Conservation (phyloP, 2,888 invertebrate genomes). For the Gymnoscelis rufifasciata region DNA sequence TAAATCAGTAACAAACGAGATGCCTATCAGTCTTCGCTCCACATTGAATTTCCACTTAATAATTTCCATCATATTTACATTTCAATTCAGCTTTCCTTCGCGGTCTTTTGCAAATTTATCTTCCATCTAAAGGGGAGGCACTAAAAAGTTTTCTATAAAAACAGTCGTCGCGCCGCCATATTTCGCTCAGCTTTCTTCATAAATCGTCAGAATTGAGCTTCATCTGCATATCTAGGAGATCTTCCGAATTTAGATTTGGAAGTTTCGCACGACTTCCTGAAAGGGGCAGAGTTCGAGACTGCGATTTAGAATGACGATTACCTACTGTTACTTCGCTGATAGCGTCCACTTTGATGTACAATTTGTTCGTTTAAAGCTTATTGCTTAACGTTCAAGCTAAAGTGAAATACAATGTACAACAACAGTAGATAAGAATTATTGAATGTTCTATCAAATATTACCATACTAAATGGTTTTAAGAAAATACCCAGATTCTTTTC, state of each 20-base stretch:
- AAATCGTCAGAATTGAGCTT: slow-evolving; percentile 65
- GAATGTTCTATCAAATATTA: too few species aligned
- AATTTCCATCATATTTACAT: slow-evolving; percentile 49
- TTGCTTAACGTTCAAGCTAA: too few species aligned
- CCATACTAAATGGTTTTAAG: too few species aligned
- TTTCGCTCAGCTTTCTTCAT: slow-evolving; percentile 67
- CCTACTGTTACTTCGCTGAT: slow-evolving; percentile 9
- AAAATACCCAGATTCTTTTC: too few species aligned
- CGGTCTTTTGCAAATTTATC: slow-evolving; percentile 67
- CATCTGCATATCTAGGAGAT: slow-evolving; percentile 65
- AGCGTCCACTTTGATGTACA: slow-evolving; percentile 5
- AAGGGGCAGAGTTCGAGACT: slow-evolving; percentile 18
- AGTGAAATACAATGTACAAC: too few species aligned
- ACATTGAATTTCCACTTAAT: slow-evolving; percentile 19
- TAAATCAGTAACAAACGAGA: slow-evolving; percentile 8
- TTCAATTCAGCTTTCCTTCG: slow-evolving; percentile 53
- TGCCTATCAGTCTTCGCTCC: slow-evolving; percentile 13
- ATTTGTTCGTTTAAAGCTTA: background rate
- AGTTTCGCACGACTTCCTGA: slow-evolving; percentile 27
- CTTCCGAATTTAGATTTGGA: slow-evolving; percentile 34
- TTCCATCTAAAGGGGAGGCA: slow-evolving; percentile 58
- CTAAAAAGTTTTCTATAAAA: slow-evolving; percentile 69
- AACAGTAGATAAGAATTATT: too few species aligned
- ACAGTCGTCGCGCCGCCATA: slow-evolving; percentile 63
- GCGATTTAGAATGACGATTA: slow-evolving; percentile 17